Conservation (phyloP, 2,888 invertebrate genomes). For the Melanotus villosus region DNA sequence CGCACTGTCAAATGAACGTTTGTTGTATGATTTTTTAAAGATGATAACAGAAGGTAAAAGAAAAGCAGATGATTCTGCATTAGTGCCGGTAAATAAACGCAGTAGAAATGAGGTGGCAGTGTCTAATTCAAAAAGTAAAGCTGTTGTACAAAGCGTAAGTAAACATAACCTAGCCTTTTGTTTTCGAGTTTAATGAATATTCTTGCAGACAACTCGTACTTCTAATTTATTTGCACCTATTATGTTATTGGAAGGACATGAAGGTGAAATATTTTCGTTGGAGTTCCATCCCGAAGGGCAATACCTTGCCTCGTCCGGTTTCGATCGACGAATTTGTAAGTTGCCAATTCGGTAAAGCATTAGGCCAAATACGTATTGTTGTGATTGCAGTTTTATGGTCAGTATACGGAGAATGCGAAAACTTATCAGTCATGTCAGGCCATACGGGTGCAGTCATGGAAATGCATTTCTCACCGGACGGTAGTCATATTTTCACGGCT, state of each 20-base stretch:
- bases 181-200: neutral
- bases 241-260: conserved; percentile 96
- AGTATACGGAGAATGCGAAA: conserved; percentile 98
- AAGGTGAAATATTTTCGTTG: conserved; percentile 93
- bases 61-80: conserved; percentile 75
- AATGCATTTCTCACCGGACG: conserved; percentile 89
- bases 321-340: conserved; percentile 95
- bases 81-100: conserved; percentile 77
- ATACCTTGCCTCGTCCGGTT: conserved; percentile 93
- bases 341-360: conserved; percentile 49
- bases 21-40: conserved; percentile 16
- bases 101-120: conserved; percentile 81
- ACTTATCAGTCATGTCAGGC: conserved; percentile 92
- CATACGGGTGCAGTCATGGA: conserved; percentile 98
- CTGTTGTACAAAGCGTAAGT: conserved; percentile 81
- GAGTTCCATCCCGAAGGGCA: conserved; percentile 98
- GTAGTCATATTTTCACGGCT: conserved; percentile 88
- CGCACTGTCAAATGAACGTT: too few species aligned
- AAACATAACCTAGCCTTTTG: neutral
- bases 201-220: conserved; percentile 71
- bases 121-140: conserved; percentile 81
- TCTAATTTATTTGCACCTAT: conserved; percentile 93
- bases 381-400: conserved; percentile 89
- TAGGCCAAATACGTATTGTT: too few species aligned
- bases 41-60: conserved; percentile 72